Percentiles rank a stretch among this genome's conserved stretches.
phyloP scores from a whole-genome alignment of 2,888 invertebrate species.

The Lycia hirtaria region DNA sequence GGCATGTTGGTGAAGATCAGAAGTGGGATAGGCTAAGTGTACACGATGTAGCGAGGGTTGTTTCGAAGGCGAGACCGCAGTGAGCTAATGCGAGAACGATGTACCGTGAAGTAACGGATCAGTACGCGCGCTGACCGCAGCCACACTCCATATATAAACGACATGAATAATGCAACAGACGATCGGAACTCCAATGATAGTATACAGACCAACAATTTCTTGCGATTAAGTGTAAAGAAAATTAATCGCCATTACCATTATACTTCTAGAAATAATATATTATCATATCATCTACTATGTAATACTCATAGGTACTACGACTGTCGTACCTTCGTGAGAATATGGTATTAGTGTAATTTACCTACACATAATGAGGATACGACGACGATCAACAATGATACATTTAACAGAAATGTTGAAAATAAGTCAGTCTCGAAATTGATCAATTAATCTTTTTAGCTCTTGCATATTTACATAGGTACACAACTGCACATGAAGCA shows the following conservation, averaged over 20 bases:
- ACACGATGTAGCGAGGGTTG: slow-evolving; percentile 18
- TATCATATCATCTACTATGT: not conserved
- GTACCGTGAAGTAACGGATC: slow-evolving; percentile 44
- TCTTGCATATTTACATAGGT: too few relatives aligned
- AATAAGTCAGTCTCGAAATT: too few relatives aligned
- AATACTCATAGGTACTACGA: not conserved
- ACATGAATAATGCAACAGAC: slow-evolving; percentile 43
- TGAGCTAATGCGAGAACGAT: slow-evolving; percentile 46
- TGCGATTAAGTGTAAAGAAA: slow-evolving; percentile 10
- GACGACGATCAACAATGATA: not conserved
- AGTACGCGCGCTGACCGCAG: slow-evolving; percentile 32
- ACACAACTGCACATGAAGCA: too few relatives aligned
- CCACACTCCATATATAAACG: slow-evolving; percentile 34
- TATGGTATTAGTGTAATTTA: not conserved
- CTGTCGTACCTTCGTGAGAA: not conserved
- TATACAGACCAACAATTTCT: slow-evolving; percentile 23
- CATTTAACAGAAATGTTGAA: not conserved
- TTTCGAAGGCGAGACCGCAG: slow-evolving; percentile 44
- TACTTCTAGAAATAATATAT: not conserved
- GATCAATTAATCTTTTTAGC: too few relatives aligned
- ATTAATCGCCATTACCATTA: slow-evolving; percentile 1
- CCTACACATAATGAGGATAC: not conserved
- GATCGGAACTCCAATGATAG: slow-evolving; percentile 29
- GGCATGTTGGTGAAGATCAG: slow-evolving; percentile 1
- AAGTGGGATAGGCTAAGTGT: slow-evolving; percentile 10